Base-by-base conservation (phyloP, 2,888 invertebrate species). In the Caenorhabditis imperialis region DNA sequence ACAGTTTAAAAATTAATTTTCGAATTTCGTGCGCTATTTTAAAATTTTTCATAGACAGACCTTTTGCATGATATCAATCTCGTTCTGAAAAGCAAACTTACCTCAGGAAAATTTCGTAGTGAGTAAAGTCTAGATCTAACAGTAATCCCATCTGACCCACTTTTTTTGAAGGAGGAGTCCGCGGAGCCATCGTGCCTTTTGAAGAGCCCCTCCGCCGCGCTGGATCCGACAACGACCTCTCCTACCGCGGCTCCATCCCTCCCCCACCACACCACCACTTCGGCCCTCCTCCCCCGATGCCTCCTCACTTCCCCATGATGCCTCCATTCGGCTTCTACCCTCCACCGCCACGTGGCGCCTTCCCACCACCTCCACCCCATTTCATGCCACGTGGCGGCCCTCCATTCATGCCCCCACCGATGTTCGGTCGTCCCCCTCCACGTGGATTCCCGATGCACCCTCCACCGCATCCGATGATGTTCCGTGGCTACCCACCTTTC, bases 141-240 rank as follows among this genome's bases (percentile, higher is more conserved):
- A n/a, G n/a, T n/a, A n/a, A n/a, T n/a, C n/a, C n/a, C n/a, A n/a
- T n/a, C n/a, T n/a, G n/a, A n/a, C n/a, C n/a, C n/a, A n/a, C 18
- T 14, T 35, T 4, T 50, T 20, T 65, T 69, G 7, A 44, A 77
- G 76, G 78, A 2, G 73, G 67, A 25, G 62, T 63, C 14, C 73
- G 72, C 10, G 57, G 72, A 2, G 79, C 77, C 1, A 42, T 79
- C 12, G 76, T 74, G 3, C 77, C 80, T 3, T 78, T 72, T 53
- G 70, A 67, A 10, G 79, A 71, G n/a, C 62, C 69, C 7, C 70
- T 69, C 18, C 73, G 78, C 25, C 72, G 79, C 2, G 40, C 77
- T 3, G 78, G 81, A 4, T 80, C 80, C 16, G 81, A 76, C 48
- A 67, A 61, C 18, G 79, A 77, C 16, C 53, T 77, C 25, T 72